Percentiles rank a stretch among this genome's conserved stretches.
Evolutionary conservation across 2,888 invertebrate genomes (phyloP).

Genomic region (Osmoderma eremita): DNA sequence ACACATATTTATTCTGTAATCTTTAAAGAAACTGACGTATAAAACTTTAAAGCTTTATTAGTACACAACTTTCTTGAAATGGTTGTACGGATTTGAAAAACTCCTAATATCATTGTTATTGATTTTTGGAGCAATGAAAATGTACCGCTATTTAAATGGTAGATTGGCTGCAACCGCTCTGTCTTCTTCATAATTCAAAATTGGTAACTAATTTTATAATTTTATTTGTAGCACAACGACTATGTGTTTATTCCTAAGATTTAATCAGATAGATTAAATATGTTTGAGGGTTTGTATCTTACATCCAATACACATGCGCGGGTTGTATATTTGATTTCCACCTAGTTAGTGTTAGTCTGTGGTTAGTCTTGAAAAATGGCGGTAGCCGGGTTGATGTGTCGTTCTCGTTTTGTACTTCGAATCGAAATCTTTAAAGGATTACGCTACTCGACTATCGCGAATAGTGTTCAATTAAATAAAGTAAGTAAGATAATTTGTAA

Average conservation of each 20-base stretch:
- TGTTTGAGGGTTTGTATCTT: neutral
- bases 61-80: neutral
- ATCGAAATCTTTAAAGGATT: constrained; percentile 61
- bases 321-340: constrained; percentile 36
- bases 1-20: too few relatives aligned
- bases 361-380: constrained; percentile 58
- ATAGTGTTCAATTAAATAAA: constrained; percentile 58
- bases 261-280: constrained; percentile 23
- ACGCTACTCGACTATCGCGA: constrained; percentile 57
- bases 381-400: constrained; percentile 61
- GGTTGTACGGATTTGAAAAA: neutral
- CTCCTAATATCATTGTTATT: constrained; percentile 27
- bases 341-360: too few relatives aligned
- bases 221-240: neutral
- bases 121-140: neutral
- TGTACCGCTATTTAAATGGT: neutral
- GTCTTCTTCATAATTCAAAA: neutral
- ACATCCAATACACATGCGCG: constrained; percentile 39
- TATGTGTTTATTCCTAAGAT: neutral
- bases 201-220: neutral
- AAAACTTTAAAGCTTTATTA: neutral
- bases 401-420: constrained; percentile 59
- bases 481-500: constrained; percentile 54
- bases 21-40: too few relatives aligned
- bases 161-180: neutral